A percentile compares a stretch with the other conserved stretches of the same genome.
These are phyloP conservation scores for Rhizomys pruinosus DNA, from an alignment of 2,113 vertebrate genomes.

Conservation along the genomic window DNA sequence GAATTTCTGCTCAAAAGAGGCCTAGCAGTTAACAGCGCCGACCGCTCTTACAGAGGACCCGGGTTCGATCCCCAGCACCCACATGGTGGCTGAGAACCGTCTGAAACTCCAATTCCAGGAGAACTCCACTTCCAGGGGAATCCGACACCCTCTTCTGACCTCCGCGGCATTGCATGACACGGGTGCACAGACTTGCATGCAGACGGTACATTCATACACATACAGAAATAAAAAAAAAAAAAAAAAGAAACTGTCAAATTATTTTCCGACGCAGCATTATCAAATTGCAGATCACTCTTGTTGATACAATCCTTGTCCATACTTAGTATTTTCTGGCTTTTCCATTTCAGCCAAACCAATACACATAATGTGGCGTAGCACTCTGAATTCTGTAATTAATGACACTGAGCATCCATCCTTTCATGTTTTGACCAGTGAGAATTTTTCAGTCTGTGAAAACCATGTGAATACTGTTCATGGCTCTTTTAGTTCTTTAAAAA, in stretches of 20 bases:
- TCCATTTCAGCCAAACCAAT: neutral
- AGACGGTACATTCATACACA: too few relatives aligned
- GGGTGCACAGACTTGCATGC: too few relatives aligned
- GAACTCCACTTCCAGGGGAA: too few relatives aligned
- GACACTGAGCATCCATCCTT: neutral
- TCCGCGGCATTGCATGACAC: too few relatives aligned
- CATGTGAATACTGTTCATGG: neutral
- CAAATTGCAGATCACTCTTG: neutral
- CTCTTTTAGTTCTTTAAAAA: neutral
- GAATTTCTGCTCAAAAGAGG: neutral
- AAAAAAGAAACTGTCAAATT: neutral
- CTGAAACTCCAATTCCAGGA: too few relatives aligned
- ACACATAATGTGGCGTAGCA: too few relatives aligned
- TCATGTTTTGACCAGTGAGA: neutral
- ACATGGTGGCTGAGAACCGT: too few relatives aligned
- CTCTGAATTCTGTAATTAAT: neutral
- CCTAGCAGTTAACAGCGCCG: too few relatives aligned
- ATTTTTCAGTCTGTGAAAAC: neutral
- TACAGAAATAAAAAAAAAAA: too few relatives aligned
- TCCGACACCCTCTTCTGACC: too few relatives aligned
- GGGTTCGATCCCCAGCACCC: too few relatives aligned
- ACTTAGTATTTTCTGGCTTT: constrained; percentile 15
- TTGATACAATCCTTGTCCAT: neutral
- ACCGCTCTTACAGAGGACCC: too few relatives aligned
- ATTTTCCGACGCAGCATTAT: neutral